A percentile compares a stretch with the other conserved stretches of the same genome.
These are phyloP conservation scores for Mimumesa dahlbomi DNA, from an alignment of 2,888 invertebrate species.

Conservation along the genomic window DNA sequence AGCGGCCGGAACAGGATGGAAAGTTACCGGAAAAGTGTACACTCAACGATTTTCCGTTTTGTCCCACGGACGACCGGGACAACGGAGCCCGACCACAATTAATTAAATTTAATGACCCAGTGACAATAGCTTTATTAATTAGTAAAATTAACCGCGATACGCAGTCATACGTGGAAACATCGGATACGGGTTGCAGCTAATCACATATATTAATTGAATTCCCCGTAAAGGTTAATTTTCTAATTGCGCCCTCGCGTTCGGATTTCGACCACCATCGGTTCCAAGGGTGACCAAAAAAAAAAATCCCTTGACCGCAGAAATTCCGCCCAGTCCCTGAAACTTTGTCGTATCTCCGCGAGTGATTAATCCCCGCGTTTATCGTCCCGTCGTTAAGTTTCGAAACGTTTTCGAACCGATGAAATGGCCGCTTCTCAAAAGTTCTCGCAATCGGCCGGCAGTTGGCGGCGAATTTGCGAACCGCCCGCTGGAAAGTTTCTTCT, in stretches of 20 bases:
- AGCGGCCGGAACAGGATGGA: neutral
- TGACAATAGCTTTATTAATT: conserved; percentile 58
- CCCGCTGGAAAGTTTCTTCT: conserved; percentile 13
- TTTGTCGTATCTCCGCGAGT: no score
- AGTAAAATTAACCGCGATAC: conserved; percentile 54
- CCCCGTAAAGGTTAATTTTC: conserved; percentile 33
- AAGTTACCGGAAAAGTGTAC: conserved; percentile 31
- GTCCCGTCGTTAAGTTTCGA: no score
- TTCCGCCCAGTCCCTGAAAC: no score
- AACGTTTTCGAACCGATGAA: no score
- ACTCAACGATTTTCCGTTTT: conserved; percentile 49
- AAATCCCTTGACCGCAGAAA: no score
- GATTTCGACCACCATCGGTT: no score
- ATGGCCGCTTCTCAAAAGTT: no score
- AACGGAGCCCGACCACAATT: conserved; percentile 40
- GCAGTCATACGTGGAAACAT: neutral
- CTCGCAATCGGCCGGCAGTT: conserved; percentile 7
- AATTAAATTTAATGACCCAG: conserved; percentile 56
- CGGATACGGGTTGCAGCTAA: neutral
- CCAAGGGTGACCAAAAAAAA: no score
- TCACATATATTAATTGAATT: conserved; percentile 31
- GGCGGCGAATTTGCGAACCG: neutral
- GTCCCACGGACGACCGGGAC: conserved; percentile 12
- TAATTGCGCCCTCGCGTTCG: conserved; percentile 17
- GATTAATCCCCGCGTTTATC: no score